These are phyloP conservation scores for Serrognathus titanus DNA, from an alignment of 2,888 invertebrate species.

Conservation along the genomic window DNA sequence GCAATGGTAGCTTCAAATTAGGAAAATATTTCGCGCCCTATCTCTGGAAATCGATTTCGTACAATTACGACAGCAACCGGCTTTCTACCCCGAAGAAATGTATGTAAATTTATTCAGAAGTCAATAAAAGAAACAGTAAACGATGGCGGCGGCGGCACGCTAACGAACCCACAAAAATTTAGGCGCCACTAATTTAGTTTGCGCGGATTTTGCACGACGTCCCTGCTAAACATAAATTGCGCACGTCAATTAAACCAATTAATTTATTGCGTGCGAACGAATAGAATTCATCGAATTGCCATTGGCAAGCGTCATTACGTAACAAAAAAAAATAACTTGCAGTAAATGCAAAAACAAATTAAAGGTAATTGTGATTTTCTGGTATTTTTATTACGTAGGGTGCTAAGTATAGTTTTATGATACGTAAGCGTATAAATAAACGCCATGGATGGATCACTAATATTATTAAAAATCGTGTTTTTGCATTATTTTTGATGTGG, in stretches of 20 bases:
- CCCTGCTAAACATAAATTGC: slow-evolving; percentile 8
- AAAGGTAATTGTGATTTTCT: no score
- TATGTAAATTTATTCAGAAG: slow-evolving; percentile 13
- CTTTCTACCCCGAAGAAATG: not conserved
- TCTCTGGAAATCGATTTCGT: not conserved
- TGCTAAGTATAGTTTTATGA: no score
- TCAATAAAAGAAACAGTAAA: slow-evolving; percentile 10
- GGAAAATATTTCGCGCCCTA: no score
- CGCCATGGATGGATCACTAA: no score
- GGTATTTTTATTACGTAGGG: no score
- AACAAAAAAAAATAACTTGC: not conserved
- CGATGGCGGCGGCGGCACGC: not conserved
- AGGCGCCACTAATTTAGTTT: slow-evolving; percentile 9
- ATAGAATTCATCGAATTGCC: not conserved
- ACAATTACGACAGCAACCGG: not conserved
- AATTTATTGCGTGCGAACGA: slow-evolving; percentile 3
- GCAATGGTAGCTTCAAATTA: no score
- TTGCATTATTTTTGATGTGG: no score
- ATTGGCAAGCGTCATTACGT: not conserved
- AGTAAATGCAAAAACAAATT: no score
- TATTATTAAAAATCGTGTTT: no score
- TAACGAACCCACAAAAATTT: slow-evolving; percentile 11
- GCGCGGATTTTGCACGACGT: not conserved
- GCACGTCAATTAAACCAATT: slow-evolving; percentile 10
- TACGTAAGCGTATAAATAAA: no score